A percentile compares a stretch with the other conserved stretches of the same genome.
These are phyloP conservation scores for Catocala sponsa DNA, from an alignment of 2,888 invertebrate genomes.

Conservation along the genomic window DNA sequence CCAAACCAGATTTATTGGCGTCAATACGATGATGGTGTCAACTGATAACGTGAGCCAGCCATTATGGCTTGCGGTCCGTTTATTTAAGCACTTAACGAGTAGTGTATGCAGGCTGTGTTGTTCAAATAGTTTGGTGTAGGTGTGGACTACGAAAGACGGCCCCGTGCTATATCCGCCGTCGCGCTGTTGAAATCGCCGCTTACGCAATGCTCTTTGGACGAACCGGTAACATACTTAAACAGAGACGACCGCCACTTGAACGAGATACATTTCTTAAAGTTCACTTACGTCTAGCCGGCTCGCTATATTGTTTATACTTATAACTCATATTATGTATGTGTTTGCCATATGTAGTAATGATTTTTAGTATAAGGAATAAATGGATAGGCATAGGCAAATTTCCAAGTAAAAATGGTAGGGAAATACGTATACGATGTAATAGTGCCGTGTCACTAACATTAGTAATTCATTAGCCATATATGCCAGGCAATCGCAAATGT, in stretches of 20 bases:
- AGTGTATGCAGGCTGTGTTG: constrained; percentile 67
- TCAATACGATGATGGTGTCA: constrained; percentile 55
- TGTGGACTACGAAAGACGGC: constrained; percentile 80
- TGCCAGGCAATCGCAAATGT: constrained; percentile 44
- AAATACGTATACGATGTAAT: constrained; percentile 28
- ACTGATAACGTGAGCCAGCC: constrained; percentile 65
- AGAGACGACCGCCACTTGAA: constrained; percentile 59
- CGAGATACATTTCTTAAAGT: constrained; percentile 59
- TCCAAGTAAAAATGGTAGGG: constrained; percentile 21
- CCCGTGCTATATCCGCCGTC: constrained; percentile 83
- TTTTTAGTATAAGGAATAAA: too few species aligned
- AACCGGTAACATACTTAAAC: constrained; percentile 71
- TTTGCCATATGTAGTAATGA: too few species aligned
- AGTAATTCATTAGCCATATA: constrained; percentile 54
- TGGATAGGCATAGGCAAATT: too few species aligned
- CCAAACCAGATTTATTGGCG: constrained; percentile 34
- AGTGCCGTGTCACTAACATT: constrained; percentile 34
- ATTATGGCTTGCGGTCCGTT: constrained; percentile 67
- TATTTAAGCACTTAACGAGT: constrained; percentile 75
- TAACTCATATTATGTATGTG: too few species aligned
- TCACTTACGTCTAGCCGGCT: constrained; percentile 31
- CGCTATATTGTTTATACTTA: too few species aligned
- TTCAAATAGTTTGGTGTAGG: constrained; percentile 77
- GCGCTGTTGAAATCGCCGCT: constrained; percentile 79
- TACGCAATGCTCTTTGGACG: constrained; percentile 79